Conservation (phyloP, 2,113 vertebrate genomes). For the Pomatostomus ruficeps region DNA sequence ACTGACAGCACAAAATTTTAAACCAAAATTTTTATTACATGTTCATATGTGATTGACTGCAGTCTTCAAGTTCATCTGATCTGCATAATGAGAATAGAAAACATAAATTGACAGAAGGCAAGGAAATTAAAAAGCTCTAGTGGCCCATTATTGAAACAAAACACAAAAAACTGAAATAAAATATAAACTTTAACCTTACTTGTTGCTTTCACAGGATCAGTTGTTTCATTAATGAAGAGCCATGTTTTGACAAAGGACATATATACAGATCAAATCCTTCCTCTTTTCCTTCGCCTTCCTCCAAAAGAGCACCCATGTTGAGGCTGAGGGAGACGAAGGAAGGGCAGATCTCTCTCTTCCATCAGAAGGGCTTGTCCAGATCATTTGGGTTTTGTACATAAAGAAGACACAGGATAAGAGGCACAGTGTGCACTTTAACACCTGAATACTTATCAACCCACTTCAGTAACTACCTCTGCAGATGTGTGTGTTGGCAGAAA, state of each 20-base stretch:
- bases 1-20: not conserved
- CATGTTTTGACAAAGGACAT: not conserved
- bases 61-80: not conserved
- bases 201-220: not conserved
- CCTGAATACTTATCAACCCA: not conserved
- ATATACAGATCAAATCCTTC: not conserved
- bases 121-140: not conserved
- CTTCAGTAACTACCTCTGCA: not conserved
- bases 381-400: not conserved
- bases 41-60: not conserved
- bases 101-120: not conserved
- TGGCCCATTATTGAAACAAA: not conserved
- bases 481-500: not conserved
- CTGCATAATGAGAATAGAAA: not conserved
- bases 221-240: not conserved
- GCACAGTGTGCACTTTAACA: not conserved
- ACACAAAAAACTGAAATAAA: not conserved
- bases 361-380: not conserved
- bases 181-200: not conserved
- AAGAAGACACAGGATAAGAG: not conserved
- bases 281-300: not conserved
- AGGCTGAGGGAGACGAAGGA: not conserved
- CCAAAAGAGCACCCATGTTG: not conserved
- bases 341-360: not conserved
- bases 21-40: not conserved